Evolutionary conservation across 2,113 vertebrate genomes (phyloP).

Genomic region (Aptenodytes patagonicus): DNA sequence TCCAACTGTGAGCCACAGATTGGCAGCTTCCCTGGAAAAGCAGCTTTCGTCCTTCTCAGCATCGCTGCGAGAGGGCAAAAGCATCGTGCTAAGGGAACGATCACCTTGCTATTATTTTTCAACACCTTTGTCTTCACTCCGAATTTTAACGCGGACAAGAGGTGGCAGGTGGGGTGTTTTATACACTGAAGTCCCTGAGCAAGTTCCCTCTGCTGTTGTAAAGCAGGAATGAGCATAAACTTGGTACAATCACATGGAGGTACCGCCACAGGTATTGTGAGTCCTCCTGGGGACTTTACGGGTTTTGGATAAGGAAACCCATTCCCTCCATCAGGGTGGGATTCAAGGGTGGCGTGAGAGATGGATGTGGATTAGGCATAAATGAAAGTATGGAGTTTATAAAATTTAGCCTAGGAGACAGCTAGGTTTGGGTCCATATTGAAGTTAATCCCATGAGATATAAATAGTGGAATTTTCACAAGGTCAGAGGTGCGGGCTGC

Average conservation of each 20-base stretch:
- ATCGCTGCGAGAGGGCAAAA: not conserved
- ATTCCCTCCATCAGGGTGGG: not conserved
- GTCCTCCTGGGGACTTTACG: not conserved
- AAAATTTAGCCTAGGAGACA: not conserved
- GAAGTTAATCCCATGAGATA: not conserved
- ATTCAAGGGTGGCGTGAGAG: not conserved
- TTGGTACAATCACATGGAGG: not conserved
- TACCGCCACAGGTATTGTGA: not conserved
- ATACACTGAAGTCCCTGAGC: not conserved
- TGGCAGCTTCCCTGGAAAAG: not conserved
- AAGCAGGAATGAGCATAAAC: not conserved
- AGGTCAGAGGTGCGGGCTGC: not conserved
- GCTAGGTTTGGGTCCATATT: not conserved
- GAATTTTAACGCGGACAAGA: not conserved
- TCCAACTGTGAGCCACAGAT: not conserved
- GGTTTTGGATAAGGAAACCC: not conserved
- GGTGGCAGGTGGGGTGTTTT: not conserved
- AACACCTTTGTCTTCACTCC: not conserved
- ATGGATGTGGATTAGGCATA: not conserved
- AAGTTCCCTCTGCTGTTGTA: not conserved
- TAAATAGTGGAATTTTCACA: not conserved
- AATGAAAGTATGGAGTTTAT: not conserved
- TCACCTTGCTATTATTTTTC: not conserved
- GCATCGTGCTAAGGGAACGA: fast-evolving
- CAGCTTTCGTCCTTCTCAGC: not conserved